Evolutionary conservation across 2,888 invertebrate species (phyloP), one percentile per base, ranked within the genome.

Genomic region (Eumerus sabulonum): DNA sequence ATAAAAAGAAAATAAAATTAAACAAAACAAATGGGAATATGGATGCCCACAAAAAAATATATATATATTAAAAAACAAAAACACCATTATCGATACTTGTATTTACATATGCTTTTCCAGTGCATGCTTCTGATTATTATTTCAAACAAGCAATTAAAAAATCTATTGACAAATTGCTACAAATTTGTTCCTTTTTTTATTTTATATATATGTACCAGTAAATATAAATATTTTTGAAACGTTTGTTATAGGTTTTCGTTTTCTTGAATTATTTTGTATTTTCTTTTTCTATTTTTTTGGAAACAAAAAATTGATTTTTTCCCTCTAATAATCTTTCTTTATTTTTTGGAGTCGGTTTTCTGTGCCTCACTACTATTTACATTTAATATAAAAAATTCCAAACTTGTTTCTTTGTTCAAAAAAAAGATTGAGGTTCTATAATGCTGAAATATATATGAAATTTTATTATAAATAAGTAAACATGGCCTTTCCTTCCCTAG

Each of bases 111-210:
- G 54, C 73, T 79, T 74, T 50, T 64, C 73, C 79, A 74, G 74
- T 74, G 79, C 74, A 74, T 79, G 79, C 62, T 68, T 76, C 71
- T 53, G 57, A 59, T 77, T 68, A 51, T 60, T 66, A 40, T 40
- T 66, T 42, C 50, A 66, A 44, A 40, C 40, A 54, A 59, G 14
- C 40, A 48, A 50, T 36, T 19, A 56, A 27, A 48, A 60, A 50
- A 67, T 59, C 40, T 19, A 16, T 38, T 14, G 16, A 62, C 70
- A 51, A 59, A 59, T 70, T 51, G 64, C 74, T 79, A 70, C 74
- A 56, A 74, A 60, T 79, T 74, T 79, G 79, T 79, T 79, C 74
- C 74, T 79, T 70, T 73, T n/a, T 76, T 63, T 62, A 36, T 36
- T 9, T 1, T 1, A 17, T 54, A 27, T 40, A 27, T 44, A 57